phyloP scores from a whole-genome alignment of 2,888 invertebrate genomes.

The Seira sanloemensis region DNA sequence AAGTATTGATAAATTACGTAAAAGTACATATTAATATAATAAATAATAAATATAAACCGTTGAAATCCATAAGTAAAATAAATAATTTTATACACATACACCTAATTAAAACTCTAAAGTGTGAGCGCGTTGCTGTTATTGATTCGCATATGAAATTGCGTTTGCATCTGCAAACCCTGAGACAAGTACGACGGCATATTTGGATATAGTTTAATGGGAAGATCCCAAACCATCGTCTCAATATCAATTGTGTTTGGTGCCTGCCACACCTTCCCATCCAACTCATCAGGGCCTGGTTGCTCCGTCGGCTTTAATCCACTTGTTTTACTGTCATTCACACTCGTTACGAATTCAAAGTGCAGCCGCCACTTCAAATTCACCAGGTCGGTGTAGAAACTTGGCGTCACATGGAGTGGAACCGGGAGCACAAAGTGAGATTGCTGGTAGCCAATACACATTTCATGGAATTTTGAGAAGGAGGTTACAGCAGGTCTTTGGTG shows the following conservation, averaged over 20 bases:
- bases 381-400: constrained; percentile 94
- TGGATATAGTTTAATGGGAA: constrained; percentile 95
- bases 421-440: constrained; percentile 94
- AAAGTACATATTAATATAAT: no score
- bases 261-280: constrained; percentile 82
- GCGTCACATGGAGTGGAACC: constrained; percentile 95
- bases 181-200: constrained; percentile 90
- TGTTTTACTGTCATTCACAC: constrained; percentile 76
- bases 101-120: not conserved
- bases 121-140: constrained; percentile 43
- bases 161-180: constrained; percentile 78
- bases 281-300: constrained; percentile 78
- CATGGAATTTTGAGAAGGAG: constrained; percentile 93
- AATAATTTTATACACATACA: not conserved
- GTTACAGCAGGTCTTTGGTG: constrained; percentile 77
- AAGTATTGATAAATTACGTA: no score
- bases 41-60: no score
- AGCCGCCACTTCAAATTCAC: constrained; percentile 94
- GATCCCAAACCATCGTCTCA: constrained; percentile 99
- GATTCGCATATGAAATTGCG: constrained; percentile 74
- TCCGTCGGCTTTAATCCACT: constrained; percentile 78
- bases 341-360: constrained; percentile 98
- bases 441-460: constrained; percentile 91
- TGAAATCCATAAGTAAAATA: not conserved
- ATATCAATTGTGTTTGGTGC: constrained; percentile 92